Conservation (phyloP, 2,888 invertebrate species). For the Acleris sparsana region DNA sequence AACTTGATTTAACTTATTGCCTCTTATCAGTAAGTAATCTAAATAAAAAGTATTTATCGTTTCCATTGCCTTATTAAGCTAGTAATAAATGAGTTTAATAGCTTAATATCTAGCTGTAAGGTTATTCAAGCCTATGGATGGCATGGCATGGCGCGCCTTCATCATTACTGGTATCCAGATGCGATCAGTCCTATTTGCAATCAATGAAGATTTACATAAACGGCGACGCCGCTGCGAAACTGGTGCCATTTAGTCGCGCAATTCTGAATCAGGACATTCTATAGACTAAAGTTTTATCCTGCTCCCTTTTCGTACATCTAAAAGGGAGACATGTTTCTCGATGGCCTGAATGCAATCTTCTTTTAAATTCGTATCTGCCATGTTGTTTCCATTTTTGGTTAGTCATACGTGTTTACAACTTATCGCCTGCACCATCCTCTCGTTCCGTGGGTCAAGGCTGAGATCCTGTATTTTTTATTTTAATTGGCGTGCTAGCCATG, state of each 20-base stretch:
- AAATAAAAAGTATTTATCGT: background rate
- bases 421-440: slow-evolving; percentile 16
- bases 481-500: slow-evolving; percentile 42
- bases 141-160: slow-evolving; percentile 52
- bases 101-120: slow-evolving; percentile 42
- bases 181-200: slow-evolving; percentile 74
- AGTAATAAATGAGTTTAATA: slow-evolving; percentile 17
- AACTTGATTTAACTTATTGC: background rate
- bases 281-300: slow-evolving; percentile 16
- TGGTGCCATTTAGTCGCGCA: slow-evolving; percentile 41
- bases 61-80: slow-evolving; percentile 11
- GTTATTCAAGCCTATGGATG: slow-evolving; percentile 41
- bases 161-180: slow-evolving; percentile 55
- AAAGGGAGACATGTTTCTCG: slow-evolving; percentile 11
- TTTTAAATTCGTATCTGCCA: slow-evolving; percentile 50
- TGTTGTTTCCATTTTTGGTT: slow-evolving; percentile 43
- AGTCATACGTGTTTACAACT: slow-evolving; percentile 27
- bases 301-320: slow-evolving; percentile 2
- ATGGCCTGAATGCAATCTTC: slow-evolving; percentile 51
- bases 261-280: slow-evolving; percentile 14
- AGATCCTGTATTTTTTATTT: slow-evolving; percentile 11
- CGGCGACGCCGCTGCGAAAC: slow-evolving; percentile 55
- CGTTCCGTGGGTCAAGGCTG: slow-evolving; percentile 18
- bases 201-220: slow-evolving; percentile 77
- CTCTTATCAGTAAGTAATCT: background rate